Conservation (phyloP, 2,888 invertebrate species). For the Altica lythri region DNA sequence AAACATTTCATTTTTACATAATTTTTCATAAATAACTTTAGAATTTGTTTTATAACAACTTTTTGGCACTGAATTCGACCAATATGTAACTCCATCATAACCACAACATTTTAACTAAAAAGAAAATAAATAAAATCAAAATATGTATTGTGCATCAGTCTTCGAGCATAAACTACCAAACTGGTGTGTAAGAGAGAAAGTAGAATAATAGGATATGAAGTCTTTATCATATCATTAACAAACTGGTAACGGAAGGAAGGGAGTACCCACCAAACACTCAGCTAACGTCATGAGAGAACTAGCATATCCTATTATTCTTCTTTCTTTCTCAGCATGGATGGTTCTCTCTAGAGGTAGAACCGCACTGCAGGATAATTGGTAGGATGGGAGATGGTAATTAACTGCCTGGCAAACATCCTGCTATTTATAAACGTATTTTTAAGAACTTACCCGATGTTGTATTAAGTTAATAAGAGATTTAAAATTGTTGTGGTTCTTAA, state of each 20-base stretch:
- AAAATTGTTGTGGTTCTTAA: conserved; percentile 20
- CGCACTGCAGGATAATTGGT: too few relatives aligned
- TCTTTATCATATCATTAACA: too few relatives aligned
- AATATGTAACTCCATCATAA: conserved; percentile 24
- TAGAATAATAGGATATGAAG: too few relatives aligned
- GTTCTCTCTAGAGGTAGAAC: too few relatives aligned
- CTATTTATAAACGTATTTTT: neutral
- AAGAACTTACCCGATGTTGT: conserved; percentile 31
- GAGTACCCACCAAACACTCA: too few relatives aligned
- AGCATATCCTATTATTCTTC: too few relatives aligned
- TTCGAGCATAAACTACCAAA: too few relatives aligned
- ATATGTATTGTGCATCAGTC: neutral
- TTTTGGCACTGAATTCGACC: conserved; percentile 22
- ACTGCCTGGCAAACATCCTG: neutral
- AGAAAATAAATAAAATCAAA: conserved; percentile 1
- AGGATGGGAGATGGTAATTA: neutral
- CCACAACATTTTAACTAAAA: conserved; percentile 34
- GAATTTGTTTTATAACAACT: conserved; percentile 30
- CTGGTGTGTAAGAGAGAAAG: too few relatives aligned
- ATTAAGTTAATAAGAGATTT: conserved; percentile 29
- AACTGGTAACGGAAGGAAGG: too few relatives aligned
- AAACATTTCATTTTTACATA: conserved; percentile 22
- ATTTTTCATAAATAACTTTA: conserved; percentile 15
- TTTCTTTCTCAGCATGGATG: too few relatives aligned
- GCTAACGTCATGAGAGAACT: too few relatives aligned